Percentiles rank a stretch among this genome's conserved stretches.
phyloP scores from a whole-genome alignment of 2,113 vertebrate species.

The Lepidothrix coronata region DNA sequence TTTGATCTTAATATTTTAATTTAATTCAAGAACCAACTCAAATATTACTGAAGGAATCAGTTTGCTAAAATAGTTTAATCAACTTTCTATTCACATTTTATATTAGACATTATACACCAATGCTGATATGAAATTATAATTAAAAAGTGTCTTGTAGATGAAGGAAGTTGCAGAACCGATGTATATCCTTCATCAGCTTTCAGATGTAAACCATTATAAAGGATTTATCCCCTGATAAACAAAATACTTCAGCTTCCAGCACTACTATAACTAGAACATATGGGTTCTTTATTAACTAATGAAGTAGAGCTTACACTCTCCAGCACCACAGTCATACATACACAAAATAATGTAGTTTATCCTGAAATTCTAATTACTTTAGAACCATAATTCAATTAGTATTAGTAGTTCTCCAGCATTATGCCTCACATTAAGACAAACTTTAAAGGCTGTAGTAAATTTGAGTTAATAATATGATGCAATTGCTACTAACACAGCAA shows the following conservation, averaged over 20 bases:
- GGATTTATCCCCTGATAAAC: conserved; percentile 27
- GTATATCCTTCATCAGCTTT: conserved; percentile 5
- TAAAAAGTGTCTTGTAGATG: not conserved
- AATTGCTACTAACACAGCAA: not conserved
- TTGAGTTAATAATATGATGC: conserved; percentile 20
- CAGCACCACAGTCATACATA: not conserved
- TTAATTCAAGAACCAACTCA: not conserved
- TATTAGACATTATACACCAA: not conserved
- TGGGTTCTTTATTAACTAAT: conserved; percentile 45
- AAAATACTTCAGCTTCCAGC: conserved; percentile 17
- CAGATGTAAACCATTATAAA: conserved; percentile 17
- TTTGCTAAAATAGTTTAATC: not conserved
- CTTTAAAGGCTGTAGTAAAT: conserved; percentile 20
- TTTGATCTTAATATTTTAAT: not conserved
- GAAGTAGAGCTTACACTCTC: conserved; percentile 10
- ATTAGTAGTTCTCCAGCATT: conserved; percentile 17
- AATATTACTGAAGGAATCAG: not conserved
- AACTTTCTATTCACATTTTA: not conserved
- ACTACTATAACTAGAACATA: not conserved
- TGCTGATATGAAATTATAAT: conserved; percentile 13
- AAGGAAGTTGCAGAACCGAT: not conserved
- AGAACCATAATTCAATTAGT: conserved; percentile 44
- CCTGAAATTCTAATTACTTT: conserved; percentile 44
- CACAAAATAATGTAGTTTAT: conserved; percentile 27
- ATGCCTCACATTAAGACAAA: conserved; percentile 22